Evolutionary conservation across 2,888 invertebrate genomes (phyloP).

Genomic region (Eledona agricola): DNA sequence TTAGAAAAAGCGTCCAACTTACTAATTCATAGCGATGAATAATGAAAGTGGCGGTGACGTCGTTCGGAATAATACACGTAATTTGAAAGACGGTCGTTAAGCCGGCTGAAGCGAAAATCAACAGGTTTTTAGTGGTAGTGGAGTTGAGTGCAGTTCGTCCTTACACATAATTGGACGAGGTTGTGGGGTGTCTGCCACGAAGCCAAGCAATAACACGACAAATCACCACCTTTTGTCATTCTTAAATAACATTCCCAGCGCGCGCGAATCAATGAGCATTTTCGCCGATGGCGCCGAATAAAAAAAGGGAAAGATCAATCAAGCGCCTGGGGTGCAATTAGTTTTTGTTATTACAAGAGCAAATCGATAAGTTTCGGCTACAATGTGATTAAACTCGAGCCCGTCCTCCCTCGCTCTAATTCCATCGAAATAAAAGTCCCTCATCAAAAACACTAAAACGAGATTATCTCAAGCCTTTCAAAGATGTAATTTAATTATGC

Average conservation of each 20-base stretch:
- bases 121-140: slow-evolving; percentile 26
- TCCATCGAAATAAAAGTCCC: slow-evolving; percentile 46
- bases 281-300: no score
- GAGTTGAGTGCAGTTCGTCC: slow-evolving; percentile 1
- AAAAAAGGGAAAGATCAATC: slow-evolving; percentile 26
- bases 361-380: slow-evolving; percentile 29
- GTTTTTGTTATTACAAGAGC: slow-evolving; percentile 33
- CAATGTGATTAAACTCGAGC: slow-evolving; percentile 26
- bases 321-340: slow-evolving; percentile 31
- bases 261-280: slow-evolving; percentile 7
- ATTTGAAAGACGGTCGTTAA: slow-evolving; percentile 11
- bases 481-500: slow-evolving; percentile 49
- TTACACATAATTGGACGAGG: slow-evolving; percentile 15
- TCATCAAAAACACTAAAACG: slow-evolving; percentile 47
- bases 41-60: no score
- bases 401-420: slow-evolving; percentile 10
- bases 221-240: neutral
- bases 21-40: no score
- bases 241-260: neutral
- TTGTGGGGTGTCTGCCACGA: slow-evolving; percentile 14
- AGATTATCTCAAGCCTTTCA: slow-evolving; percentile 50
- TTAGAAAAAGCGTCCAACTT: no score
- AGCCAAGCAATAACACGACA: slow-evolving; percentile 1
- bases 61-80: slow-evolving; percentile 4
- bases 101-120: slow-evolving; percentile 25